Evolutionary conservation across 2,888 invertebrate species (phyloP).

Genomic region (Drosophila testacea): DNA sequence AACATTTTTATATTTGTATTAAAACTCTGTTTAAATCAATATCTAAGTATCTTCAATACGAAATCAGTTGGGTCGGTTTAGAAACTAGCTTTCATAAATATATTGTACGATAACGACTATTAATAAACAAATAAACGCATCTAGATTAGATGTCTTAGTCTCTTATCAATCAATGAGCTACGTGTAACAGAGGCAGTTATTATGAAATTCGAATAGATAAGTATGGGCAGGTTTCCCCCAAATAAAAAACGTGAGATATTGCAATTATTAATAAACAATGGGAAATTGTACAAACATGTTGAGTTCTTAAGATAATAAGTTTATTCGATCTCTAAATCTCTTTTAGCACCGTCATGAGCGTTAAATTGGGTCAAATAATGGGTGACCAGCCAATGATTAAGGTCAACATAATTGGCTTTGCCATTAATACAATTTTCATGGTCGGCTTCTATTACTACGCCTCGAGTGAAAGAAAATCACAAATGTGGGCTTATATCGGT

Average conservation of each 20-base stretch:
- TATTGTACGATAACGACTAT: neutral
- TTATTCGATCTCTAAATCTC: neutral
- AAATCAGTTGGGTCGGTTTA: neutral
- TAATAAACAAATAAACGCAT: neutral
- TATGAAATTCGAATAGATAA: slow-evolving; percentile 39
- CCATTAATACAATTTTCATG: slow-evolving; percentile 89
- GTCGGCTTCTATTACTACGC: slow-evolving; percentile 89
- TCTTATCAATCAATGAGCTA: slow-evolving; percentile 16
- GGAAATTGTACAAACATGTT: neutral
- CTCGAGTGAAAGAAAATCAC: slow-evolving; percentile 86
- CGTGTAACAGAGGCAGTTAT: slow-evolving; percentile 4
- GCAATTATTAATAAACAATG: neutral
- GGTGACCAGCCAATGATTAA: slow-evolving; percentile 91
- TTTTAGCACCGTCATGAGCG: slow-evolving; percentile 89
- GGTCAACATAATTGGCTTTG: slow-evolving; percentile 91
- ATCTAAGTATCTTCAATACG: no score
- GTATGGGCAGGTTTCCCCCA: neutral
- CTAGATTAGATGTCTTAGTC: neutral
- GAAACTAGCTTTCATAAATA: neutral
- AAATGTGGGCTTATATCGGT: slow-evolving; percentile 87
- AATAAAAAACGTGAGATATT: neutral
- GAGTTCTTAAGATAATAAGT: neutral
- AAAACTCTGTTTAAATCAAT: no score
- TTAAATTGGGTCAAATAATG: slow-evolving; percentile 91
- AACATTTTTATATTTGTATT: no score